Evolutionary conservation across 2,888 invertebrate species (phyloP).

Genomic region (Craniophora ligustri): DNA sequence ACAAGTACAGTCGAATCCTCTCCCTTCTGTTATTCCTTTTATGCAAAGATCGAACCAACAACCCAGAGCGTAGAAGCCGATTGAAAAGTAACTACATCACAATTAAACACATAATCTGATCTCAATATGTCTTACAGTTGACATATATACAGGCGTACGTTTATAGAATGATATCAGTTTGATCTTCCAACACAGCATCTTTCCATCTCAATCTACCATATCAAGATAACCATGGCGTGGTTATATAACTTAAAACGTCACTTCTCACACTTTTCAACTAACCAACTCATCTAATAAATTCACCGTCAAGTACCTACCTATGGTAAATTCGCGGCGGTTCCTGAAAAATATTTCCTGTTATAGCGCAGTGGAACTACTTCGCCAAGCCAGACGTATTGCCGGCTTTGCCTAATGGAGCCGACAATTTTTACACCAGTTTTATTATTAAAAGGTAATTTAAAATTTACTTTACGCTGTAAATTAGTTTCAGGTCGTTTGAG

Average conservation of each 20-base stretch:
- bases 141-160: no score
- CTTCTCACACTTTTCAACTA: not conserved
- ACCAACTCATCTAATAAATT: conserved; percentile 18
- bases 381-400: conserved; percentile 6
- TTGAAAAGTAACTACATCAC: no score
- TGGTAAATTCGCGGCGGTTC: not conserved
- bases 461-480: not conserved
- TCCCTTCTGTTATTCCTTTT: no score
- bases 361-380: not conserved
- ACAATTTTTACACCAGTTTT: not conserved
- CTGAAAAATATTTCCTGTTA: conserved; percentile 21
- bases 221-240: not conserved
- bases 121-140: no score
- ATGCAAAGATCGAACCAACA: no score
- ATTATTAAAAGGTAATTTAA: conserved; percentile 11
- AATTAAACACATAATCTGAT: no score
- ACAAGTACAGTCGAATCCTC: no score
- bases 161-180: not conserved
- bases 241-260: not conserved
- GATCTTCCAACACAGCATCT: not conserved
- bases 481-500: not conserved
- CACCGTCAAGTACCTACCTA: not conserved
- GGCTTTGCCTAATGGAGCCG: conserved; percentile 14
- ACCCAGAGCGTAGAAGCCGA: no score
- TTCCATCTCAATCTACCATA: not conserved